phyloP scores from a whole-genome alignment of 53 echinoderm and acorn worm species.

The Crossaster papposus region DNA sequence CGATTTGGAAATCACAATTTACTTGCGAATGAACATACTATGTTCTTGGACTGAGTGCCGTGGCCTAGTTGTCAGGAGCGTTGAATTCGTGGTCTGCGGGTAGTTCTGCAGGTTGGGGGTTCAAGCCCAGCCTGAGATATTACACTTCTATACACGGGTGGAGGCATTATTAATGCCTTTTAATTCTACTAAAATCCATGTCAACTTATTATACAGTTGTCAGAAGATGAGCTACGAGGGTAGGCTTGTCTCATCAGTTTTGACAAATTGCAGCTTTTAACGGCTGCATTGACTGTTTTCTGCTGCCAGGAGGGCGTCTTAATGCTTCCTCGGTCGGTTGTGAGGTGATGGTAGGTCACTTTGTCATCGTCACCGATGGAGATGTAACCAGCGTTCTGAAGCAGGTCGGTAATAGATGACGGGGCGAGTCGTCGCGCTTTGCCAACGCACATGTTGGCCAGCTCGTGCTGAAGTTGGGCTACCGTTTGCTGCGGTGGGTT shows the following conservation, averaged over 20 bases:
- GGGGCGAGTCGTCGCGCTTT: conserved; percentile 15
- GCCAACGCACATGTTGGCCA: conserved; percentile 28
- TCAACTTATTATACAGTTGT: too few species aligned
- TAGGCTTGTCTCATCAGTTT: conserved; percentile 15
- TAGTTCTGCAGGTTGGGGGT: too few species aligned
- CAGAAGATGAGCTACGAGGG: conserved; percentile 3
- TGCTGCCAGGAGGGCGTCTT: conserved; percentile 17
- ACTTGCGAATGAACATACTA: too few species aligned
- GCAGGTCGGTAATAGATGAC: conserved; percentile 12
- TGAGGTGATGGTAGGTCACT: conserved; percentile 12
- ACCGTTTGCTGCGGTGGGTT: conserved; percentile 1
- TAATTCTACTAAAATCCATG: too few species aligned
- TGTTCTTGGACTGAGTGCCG: too few species aligned
- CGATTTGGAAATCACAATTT: too few species aligned
- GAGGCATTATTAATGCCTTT: too few species aligned
- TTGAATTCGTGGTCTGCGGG: too few species aligned
- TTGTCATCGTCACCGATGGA: background rate
- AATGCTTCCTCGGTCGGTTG: background rate
- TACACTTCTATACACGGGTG: too few species aligned
- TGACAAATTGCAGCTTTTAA: background rate
- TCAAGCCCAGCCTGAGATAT: too few species aligned
- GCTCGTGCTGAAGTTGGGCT: conserved; percentile 1
- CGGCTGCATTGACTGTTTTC: conserved; percentile 18
- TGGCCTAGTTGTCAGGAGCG: too few species aligned
- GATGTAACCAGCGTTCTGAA: conserved; percentile 4